Conservation (phyloP, 2,888 invertebrate genomes). For the Brenthis hecate region DNA sequence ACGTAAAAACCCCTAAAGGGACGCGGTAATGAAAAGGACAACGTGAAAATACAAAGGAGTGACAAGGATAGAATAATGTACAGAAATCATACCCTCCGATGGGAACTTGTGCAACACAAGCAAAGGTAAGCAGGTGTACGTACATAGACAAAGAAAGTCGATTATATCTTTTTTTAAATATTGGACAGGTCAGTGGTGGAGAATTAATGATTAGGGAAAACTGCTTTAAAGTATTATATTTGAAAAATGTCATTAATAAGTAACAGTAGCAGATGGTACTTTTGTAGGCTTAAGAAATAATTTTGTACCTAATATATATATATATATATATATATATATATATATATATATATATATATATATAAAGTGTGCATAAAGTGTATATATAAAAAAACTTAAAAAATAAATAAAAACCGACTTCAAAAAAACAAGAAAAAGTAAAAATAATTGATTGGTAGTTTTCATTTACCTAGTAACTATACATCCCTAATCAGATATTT, state of each 20-base stretch:
- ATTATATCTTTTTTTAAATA: slow-evolving; percentile 47
- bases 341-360: too few species aligned
- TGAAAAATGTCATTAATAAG: neutral
- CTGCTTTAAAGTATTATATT: neutral
- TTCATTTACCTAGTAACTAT: too few species aligned
- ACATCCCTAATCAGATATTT: too few species aligned
- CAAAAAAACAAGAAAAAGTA: too few species aligned
- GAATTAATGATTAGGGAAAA: neutral
- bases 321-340: too few species aligned
- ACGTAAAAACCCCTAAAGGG: slow-evolving; percentile 56
- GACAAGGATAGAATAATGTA: slow-evolving; percentile 64
- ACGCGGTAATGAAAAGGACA: slow-evolving; percentile 58
- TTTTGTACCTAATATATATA: too few species aligned
- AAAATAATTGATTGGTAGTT: too few species aligned
- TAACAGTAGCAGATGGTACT: too few species aligned
- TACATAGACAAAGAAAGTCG: slow-evolving; percentile 66
- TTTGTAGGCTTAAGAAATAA: too few species aligned
- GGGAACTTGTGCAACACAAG: slow-evolving; percentile 66
- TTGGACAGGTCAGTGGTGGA: slow-evolving; percentile 66
- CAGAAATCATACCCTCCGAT: slow-evolving; percentile 70
- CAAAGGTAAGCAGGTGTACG: slow-evolving; percentile 72
- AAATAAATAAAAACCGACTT: too few species aligned
- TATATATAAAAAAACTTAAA: too few species aligned
- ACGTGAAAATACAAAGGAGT: slow-evolving; percentile 41
- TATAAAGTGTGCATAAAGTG: too few species aligned